phyloP scores from a whole-genome alignment of 53 echinoderm and acorn worm genomes.

The Actinopyga echinites region DNA sequence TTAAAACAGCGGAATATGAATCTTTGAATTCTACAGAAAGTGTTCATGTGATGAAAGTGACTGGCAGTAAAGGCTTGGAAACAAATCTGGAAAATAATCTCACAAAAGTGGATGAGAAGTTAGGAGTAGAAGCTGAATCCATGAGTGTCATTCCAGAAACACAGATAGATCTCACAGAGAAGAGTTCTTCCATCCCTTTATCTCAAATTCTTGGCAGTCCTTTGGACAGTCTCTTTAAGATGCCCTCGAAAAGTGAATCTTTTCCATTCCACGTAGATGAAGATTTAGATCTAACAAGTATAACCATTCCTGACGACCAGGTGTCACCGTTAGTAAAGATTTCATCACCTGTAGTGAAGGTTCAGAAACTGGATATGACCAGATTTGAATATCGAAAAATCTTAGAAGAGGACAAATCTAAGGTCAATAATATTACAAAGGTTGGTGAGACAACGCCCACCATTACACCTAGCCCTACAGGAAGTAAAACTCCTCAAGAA shows the following conservation, averaged over 20 bases:
- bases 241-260: background rate
- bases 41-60: too few species aligned
- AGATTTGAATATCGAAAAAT: background rate
- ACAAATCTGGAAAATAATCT: too few species aligned
- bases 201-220: too few species aligned
- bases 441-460: slow-evolving; percentile 6
- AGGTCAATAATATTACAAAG: background rate
- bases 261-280: slow-evolving; percentile 14
- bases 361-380: slow-evolving; percentile 47
- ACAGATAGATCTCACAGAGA: slow-evolving; percentile 20
- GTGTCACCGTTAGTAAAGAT: slow-evolving; percentile 6
- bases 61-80: too few species aligned
- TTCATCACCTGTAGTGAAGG: slow-evolving; percentile 80
- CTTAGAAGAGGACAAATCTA: background rate
- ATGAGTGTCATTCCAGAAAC: slow-evolving; percentile 14
- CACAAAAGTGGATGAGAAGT: too few species aligned
- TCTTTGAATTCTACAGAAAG: too few species aligned
- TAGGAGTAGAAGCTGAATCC: background rate
- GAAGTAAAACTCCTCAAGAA: slow-evolving; percentile 18
- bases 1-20: too few species aligned
- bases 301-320: background rate
- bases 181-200: too few species aligned
- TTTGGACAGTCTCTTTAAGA: background rate
- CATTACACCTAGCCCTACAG: slow-evolving; percentile 1
- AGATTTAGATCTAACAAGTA: background rate